A percentile compares a stretch with the other conserved stretches of the same genome.
Conservation (phyloP, 2,113 vertebrate species). For the Dipodomys spectabilis region DNA sequence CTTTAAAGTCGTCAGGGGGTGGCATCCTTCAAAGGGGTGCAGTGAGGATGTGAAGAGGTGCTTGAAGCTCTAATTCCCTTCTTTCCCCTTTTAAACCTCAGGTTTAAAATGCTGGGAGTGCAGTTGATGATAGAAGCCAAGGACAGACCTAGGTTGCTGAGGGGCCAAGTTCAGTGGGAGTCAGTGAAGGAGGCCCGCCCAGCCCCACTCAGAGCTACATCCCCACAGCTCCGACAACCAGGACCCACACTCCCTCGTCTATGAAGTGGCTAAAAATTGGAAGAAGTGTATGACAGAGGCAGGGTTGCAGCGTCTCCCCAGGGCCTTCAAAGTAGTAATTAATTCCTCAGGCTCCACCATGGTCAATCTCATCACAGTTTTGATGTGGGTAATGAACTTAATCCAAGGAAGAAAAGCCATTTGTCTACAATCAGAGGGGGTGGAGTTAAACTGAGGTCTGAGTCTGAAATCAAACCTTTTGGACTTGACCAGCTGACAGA, state of each 20-base stretch:
- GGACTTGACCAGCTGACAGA: neutral
- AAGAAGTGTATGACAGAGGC: too few relatives aligned
- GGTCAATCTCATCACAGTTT: neutral
- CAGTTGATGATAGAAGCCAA: neutral
- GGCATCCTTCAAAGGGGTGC: neutral
- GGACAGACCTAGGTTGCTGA: neutral
- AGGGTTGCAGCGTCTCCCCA: neutral
- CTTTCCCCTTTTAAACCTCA: neutral
- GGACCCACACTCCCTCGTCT: too few relatives aligned
- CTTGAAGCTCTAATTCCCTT: neutral
- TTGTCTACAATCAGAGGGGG: constrained; percentile 32
- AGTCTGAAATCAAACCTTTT: constrained; percentile 1
- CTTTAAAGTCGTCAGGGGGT: neutral
- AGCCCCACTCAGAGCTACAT: too few relatives aligned
- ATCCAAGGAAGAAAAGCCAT: neutral
- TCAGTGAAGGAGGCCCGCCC: neutral
- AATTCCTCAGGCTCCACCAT: neutral
- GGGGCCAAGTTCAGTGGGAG: neutral
- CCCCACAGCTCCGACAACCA: too few relatives aligned
- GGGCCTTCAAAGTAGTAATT: neutral
- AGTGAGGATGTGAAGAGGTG: neutral
- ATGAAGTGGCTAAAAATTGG: neutral
- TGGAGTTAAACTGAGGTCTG: constrained; percentile 3
- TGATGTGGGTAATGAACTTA: neutral
- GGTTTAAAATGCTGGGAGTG: neutral